Evolutionary conservation across 2,113 vertebrate genomes (phyloP), one percentile per base, ranked within the genome.

Genomic region (Stigmatopora argus): DNA sequence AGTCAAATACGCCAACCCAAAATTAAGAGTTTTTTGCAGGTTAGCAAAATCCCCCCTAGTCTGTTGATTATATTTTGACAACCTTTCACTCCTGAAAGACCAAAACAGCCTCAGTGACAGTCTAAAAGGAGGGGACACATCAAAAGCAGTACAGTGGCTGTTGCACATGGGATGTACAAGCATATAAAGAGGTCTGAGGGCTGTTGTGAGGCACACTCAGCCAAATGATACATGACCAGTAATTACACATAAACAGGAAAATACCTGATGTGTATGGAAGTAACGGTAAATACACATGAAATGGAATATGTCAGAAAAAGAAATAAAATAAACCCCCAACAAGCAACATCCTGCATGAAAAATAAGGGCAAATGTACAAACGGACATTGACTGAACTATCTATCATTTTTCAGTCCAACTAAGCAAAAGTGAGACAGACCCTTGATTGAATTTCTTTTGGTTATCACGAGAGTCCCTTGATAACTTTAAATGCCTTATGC

Each of bases 381-480:
- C 44, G 17, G 41, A 10, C 21, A 46, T 6, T 12, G n/a, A 73
- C 65, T 82, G 78, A 80, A 68, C 72, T 69, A 71, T 76, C 72
- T 69, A 70, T 76, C 58, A 10, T 46, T 68, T 73, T 65, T 66
- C 72, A 38, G 66, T 34, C 81, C 63, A 81, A 65, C 75, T 67
- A 55, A 68, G 67, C 76, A 69, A 69, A 63, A 65, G 58, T 56
- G 69, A 83, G 59, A 77, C 64, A 67, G 77, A 80, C 72, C 78
- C 76, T 68, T 62, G 67, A 83, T 88, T 91, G 89, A 90, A 90
- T 91, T 92, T 91, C 89, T 92, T 89, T 75, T 78, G 68, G 79
- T 87, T 88, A 89, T 86, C 88, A 71, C 81, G 81, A 73, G 64
- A 81, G 83, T 83, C 81, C 72, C 76, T 71, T 71, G 71, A 83